Evolutionary conservation across 2,797 vertebrate species (phyloP).

Genomic region (Smutsia temminckii): DNA sequence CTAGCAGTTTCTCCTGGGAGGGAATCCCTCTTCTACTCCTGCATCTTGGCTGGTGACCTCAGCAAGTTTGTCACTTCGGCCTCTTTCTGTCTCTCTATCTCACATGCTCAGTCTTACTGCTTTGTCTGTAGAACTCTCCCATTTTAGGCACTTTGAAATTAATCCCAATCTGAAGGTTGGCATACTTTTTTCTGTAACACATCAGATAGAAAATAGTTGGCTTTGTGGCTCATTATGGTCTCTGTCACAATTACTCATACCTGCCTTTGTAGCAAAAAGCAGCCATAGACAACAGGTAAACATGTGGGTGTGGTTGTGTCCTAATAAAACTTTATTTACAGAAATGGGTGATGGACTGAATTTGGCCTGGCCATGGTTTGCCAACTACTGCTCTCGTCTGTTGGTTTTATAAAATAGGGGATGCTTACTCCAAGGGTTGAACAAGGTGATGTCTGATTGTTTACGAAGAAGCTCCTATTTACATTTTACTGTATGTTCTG

Average conservation of each 20-base stretch:
- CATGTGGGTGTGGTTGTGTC: neutral
- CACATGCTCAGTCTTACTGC: neutral
- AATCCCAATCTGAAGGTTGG: too few species aligned
- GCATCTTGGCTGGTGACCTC: neutral
- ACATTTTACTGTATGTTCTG: neutral
- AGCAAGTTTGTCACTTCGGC: neutral
- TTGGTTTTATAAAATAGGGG: neutral
- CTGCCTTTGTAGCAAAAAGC: neutral
- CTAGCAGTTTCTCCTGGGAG: neutral
- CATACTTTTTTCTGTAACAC: neutral
- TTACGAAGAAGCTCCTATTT: neutral
- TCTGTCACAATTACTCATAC: neutral
- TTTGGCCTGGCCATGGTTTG: neutral
- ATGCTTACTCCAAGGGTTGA: neutral
- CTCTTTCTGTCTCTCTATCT: neutral
- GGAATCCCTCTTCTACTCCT: neutral
- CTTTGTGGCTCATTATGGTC: neutral
- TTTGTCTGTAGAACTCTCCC: neutral
- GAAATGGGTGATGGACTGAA: neutral
- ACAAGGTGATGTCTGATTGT: neutral
- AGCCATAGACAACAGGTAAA: neutral
- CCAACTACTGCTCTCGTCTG: neutral
- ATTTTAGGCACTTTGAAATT: neutral
- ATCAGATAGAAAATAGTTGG: neutral
- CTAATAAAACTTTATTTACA: neutral